Evolutionary conservation across 2,113 vertebrate genomes (phyloP).

Genomic region (Cochlearius cochlearius): DNA sequence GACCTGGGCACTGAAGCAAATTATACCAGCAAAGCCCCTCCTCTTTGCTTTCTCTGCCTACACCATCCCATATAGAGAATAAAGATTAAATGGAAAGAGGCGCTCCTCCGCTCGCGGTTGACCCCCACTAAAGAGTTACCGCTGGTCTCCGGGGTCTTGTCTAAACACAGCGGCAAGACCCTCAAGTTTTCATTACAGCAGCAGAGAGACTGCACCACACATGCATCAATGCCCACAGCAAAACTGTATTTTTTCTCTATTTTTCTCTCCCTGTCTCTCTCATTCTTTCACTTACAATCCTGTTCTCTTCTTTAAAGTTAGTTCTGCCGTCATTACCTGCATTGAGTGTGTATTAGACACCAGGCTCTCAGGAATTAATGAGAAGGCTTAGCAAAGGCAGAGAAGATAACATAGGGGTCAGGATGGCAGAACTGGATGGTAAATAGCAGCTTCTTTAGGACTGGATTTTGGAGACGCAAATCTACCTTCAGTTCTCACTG

Average conservation of each 20-base stretch:
- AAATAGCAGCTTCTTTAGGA: not conserved
- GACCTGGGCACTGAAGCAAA: not conserved
- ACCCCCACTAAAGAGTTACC: not conserved
- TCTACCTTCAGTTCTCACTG: not conserved
- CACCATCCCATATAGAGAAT: not conserved
- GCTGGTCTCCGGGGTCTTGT: not conserved
- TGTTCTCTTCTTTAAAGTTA: not conserved
- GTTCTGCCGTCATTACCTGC: not conserved
- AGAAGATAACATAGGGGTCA: not conserved
- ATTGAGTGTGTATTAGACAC: not conserved
- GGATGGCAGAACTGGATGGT: not conserved
- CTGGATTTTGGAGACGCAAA: not conserved
- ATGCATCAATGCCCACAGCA: not conserved
- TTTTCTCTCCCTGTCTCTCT: not conserved
- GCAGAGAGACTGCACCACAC: not conserved
- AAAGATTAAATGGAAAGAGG: not conserved
- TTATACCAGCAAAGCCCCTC: not conserved
- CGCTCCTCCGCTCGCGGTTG: not conserved
- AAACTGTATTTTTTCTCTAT: not conserved
- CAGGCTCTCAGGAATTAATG: not conserved
- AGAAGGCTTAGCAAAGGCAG: not conserved
- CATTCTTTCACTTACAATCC: not conserved
- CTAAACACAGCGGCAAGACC: not conserved
- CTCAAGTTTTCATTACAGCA: not conserved
- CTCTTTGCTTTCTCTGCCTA: not conserved